Base-by-base conservation (phyloP, 2,888 invertebrate genomes). In the Melinopterus prodromus region DNA sequence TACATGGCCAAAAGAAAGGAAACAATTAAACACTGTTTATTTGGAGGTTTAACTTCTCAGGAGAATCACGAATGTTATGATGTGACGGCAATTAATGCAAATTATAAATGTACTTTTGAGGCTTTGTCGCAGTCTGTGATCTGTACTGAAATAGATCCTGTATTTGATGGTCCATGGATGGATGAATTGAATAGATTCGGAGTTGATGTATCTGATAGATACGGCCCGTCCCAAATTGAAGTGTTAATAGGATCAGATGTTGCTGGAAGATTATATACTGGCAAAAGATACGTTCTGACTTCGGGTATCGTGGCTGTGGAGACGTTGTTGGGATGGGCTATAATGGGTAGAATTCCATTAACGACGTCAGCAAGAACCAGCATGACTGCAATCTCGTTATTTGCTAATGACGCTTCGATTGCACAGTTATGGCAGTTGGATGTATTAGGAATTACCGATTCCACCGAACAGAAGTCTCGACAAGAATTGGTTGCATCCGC, bases 351-450 rank as follows among this genome's bases (percentile, higher is more conserved):
- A 75, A 75, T 75, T 36, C 35, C n/a, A n/a, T n/a, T n/a, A n/a
- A n/a, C n/a, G n/a, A n/a, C n/a, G 4, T 26, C 37, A 6, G 6
- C 6, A 15, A 76, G 77, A 71, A 16, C 77, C 16, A 36, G 70
- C 15, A 77, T 77, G 77, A 71, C 37, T 16, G 14, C 16, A 26
- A 72, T 70, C 35, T 77, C 77, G 3, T 26, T 77, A 77, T 77
- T 77, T 70, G 35, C 70, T 15, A 77, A 53, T 15, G 77, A 69
- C 35, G 38, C 38, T 12, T 75, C 82, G 7, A 81, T 87, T 5
- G 82, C 84, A 0, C 83, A 86, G 38, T 81, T 88, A 71, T 88
- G 88, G 86, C 78, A 77, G 14, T 81, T 88, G 1, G 87, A 87
- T 36, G 82, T 83, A 6, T 71, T 87, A 1, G 87, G 87, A 0